A percentile compares a stretch with the other conserved stretches of the same genome.
Evolutionary conservation across 2,113 vertebrate species (phyloP).

Genomic region (Nerophis lumbriciformis): DNA sequence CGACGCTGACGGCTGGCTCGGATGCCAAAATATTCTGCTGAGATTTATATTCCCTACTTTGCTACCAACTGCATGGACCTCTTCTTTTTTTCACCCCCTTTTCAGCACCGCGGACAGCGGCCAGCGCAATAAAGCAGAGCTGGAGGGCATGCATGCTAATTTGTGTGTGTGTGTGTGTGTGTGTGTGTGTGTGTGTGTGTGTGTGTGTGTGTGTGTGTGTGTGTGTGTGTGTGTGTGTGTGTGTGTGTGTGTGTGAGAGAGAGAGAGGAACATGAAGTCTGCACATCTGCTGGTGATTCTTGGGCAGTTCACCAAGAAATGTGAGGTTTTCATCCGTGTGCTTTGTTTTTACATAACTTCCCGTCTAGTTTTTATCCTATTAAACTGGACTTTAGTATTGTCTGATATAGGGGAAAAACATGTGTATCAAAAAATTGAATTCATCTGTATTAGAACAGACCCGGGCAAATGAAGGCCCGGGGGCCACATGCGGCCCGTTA

Average conservation of each 20-base stretch:
- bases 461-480: no score
- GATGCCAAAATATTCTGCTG: slow-evolving; percentile 39
- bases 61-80: background rate
- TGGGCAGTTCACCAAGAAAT: background rate
- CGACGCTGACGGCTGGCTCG: slow-evolving; percentile 50
- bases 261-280: slow-evolving; percentile 27
- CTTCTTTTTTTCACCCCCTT: slow-evolving; percentile 18
- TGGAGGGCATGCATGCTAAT: slow-evolving; percentile 46
- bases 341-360: slow-evolving; percentile 1
- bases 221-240: background rate
- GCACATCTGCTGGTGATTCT: background rate
- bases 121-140: slow-evolving; percentile 50
- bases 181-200: slow-evolving; percentile 4
- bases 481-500: no score
- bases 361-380: background rate
- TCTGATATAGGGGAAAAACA: no score
- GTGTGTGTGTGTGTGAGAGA: background rate
- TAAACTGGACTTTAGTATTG: background rate
- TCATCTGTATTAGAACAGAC: no score
- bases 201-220: no score
- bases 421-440: no score
- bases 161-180: slow-evolving; percentile 17
- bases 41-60: slow-evolving; percentile 50
- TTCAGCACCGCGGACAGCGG: slow-evolving; percentile 54
- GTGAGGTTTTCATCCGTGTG: background rate